Base-by-base conservation (phyloP, 2,888 invertebrate species). In the Stenoptilia bipunctidactyla region DNA sequence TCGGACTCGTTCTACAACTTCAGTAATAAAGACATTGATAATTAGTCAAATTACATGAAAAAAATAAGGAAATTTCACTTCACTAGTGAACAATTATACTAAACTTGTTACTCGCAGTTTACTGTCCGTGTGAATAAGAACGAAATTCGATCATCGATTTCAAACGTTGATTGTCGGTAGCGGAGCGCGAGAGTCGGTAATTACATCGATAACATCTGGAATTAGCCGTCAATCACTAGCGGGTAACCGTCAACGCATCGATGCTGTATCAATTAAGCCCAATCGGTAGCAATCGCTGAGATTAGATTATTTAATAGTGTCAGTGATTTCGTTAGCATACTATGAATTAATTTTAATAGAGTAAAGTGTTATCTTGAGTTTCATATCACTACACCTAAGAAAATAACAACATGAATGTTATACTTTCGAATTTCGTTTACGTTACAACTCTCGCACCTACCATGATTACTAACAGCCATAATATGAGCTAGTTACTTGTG, bases 131-230 rank as follows among this genome's bases (percentile, higher is more conserved):
- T n/a, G n/a, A n/a, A 20, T 20, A 20, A 20, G 20, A 30, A 30
- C 30, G 30, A 30, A 30, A 30, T 30, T 30, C 9, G 30, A 27
- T 27, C 5, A 27, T 27, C 20, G 14, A 30, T 30, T 30, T 30
- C 30, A 10, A 30, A 5, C 4, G 34, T 25, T 39, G 39, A 27
- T 41, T 14, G 15, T 33, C 38, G 41, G 36, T 37, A 40, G 30
- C 44, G 37, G 40, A 37, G 13, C 40, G 38, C 40, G 40, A 20
- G 20, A 20, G 20, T 20, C 52, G 55, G 72, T 74, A 75, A 77
- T 75, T 72, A 79, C 68, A 49, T 56, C 61, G 82, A 82, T 80
- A 82, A 67, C 72, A 80, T 80, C 79, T 75, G 61, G 65, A 69
- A 74, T 74, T 65, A 74, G 67, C 72, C 76, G 75, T 80, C 82